Percentiles rank a stretch among this genome's conserved stretches.
Conservation (phyloP, 92 coral and sea anemone species). For the Palythoa grandis region DNA sequence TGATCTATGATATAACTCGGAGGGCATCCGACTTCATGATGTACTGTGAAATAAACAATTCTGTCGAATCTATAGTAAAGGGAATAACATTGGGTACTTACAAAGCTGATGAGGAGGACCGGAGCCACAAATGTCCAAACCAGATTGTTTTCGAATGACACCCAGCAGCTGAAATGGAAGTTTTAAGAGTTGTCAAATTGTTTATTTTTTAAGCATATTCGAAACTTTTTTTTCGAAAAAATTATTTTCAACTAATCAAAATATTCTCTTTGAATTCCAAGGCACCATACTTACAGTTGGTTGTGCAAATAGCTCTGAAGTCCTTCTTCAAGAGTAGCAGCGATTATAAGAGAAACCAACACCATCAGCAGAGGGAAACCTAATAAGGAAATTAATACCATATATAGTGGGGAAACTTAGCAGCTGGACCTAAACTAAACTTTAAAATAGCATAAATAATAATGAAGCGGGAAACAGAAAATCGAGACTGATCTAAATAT, state of each 20-base stretch:
- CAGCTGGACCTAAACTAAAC: too few relatives aligned
- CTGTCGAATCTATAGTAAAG: too few relatives aligned
- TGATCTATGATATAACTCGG: too few relatives aligned
- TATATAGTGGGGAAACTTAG: background rate
- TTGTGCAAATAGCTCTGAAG: slow-evolving; percentile 59
- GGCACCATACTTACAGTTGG: slow-evolving; percentile 61
- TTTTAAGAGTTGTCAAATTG: background rate
- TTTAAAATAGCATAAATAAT: background rate
- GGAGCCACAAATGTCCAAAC: slow-evolving; percentile 76
- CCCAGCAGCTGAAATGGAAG: slow-evolving; percentile 67
- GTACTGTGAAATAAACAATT: too few relatives aligned
- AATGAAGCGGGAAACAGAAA: too few relatives aligned
- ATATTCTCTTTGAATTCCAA: too few relatives aligned
- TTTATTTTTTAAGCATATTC: background rate
- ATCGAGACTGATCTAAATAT: too few relatives aligned
- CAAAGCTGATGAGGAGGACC: slow-evolving; percentile 66
- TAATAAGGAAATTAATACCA: slow-evolving; percentile 4
- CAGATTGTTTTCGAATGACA: slow-evolving; percentile 61
- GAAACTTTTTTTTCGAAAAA: too few relatives aligned
- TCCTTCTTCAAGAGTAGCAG: slow-evolving; percentile 56
- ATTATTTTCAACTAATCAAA: too few relatives aligned
- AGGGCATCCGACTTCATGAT: too few relatives aligned
- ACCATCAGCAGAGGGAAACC: slow-evolving; percentile 75
- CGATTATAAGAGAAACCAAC: slow-evolving; percentile 51
- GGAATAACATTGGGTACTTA: slow-evolving; percentile 30